These are phyloP conservation scores for Strongylocentrotus purpuratus DNA, from an alignment of 35 echinoderm and acorn worm genomes.

Conservation along the genomic window DNA sequence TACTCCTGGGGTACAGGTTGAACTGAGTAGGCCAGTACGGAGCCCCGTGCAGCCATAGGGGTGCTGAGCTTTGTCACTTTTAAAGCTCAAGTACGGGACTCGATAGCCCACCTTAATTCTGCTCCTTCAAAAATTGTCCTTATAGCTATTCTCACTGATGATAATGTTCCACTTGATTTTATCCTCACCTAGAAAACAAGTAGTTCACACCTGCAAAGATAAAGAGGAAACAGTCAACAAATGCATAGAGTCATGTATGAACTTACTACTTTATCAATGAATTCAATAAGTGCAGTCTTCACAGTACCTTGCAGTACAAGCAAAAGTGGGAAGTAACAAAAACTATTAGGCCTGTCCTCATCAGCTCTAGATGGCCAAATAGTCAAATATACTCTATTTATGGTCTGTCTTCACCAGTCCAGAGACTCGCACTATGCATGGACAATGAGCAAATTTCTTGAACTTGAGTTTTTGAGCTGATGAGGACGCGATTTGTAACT, in stretches of 20 bases:
- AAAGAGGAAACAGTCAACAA: not conserved
- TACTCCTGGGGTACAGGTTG: constrained; percentile 26
- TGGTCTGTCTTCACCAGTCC: too few relatives aligned
- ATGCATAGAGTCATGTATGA: not conserved
- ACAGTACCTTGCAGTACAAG: not conserved
- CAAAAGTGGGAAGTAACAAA: not conserved
- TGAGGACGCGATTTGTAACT: too few relatives aligned
- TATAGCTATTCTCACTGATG: not conserved
- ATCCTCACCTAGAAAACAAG: not conserved
- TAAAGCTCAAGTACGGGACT: not conserved
- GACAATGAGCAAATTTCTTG: too few relatives aligned
- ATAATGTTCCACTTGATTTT: not conserved
- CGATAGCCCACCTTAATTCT: not conserved
- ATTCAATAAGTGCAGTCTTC: not conserved
- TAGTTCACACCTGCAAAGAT: not conserved
- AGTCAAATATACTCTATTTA: too few relatives aligned
- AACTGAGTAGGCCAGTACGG: constrained; percentile 28
- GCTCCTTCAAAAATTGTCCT: not conserved
- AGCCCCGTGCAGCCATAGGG: constrained; percentile 37
- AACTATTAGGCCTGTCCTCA: not conserved
- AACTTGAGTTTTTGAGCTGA: too few relatives aligned
- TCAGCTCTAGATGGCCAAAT: too few relatives aligned
- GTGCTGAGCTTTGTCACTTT: not conserved
- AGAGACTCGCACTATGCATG: too few relatives aligned
- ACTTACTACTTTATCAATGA: not conserved